Evolutionary conservation across 2,113 vertebrate species (phyloP).

Genomic region (Gorsachius goisagi): DNA sequence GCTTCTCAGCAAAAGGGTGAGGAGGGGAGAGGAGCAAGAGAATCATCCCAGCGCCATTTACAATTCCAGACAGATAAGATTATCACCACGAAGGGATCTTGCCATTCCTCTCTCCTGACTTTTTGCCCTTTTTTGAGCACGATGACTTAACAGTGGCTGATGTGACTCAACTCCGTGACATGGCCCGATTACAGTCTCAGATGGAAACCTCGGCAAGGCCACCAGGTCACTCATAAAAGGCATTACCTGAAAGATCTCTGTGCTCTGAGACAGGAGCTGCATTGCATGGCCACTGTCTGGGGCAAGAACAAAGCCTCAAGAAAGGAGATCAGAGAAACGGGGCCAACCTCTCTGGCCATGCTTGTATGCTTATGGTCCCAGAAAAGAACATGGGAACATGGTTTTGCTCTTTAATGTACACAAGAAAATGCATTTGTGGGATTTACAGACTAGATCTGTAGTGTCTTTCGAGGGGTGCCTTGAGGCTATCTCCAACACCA

Average conservation of each 20-base stretch:
- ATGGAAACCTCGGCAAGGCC: neutral
- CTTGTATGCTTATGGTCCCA: neutral
- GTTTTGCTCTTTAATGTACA: neutral
- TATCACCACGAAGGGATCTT: neutral
- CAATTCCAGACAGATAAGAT: neutral
- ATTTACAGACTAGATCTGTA: neutral
- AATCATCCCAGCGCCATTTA: neutral
- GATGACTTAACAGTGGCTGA: neutral
- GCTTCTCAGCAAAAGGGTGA: neutral
- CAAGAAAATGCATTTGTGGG: neutral
- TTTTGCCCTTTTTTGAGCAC: neutral
- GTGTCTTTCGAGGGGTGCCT: neutral
- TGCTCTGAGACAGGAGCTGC: neutral
- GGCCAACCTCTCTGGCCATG: neutral
- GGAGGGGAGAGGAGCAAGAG: neutral
- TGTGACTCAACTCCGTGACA: neutral
- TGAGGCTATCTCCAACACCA: neutral
- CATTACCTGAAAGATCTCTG: neutral
- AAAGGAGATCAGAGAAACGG: neutral
- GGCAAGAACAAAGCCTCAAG: neutral
- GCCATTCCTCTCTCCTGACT: neutral
- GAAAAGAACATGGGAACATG: neutral
- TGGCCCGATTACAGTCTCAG: neutral
- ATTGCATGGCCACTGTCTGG: accelerated
- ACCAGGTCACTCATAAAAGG: neutral